Conservation (phyloP, 2,797 vertebrate species). For the Scolopax bukidnonensis region DNA sequence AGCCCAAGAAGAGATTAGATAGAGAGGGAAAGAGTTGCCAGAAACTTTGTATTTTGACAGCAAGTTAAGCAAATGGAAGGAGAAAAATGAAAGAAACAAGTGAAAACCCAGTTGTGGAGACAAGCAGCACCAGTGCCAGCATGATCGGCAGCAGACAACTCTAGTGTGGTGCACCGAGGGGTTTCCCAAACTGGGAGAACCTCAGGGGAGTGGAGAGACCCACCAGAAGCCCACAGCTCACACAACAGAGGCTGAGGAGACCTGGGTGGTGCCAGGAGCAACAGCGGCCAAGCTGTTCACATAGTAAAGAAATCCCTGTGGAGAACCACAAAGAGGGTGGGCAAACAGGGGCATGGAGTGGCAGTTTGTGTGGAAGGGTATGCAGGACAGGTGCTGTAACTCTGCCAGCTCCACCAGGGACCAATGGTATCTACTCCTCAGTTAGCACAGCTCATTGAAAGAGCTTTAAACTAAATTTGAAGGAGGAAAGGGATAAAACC, state of each 20-base stretch:
- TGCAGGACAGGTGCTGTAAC: background rate
- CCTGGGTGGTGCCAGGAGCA: background rate
- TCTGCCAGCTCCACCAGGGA: background rate
- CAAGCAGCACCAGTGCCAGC: background rate
- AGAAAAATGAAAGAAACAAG: background rate
- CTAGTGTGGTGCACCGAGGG: rapidly evolving
- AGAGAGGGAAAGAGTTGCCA: background rate
- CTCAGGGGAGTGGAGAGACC: background rate
- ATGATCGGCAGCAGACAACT: rapidly evolving
- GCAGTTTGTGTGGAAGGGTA: background rate
- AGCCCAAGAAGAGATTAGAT: background rate
- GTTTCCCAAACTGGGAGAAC: rapidly evolving
- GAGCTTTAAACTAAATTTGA: background rate
- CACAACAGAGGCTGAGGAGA: rapidly evolving
- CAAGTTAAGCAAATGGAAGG: background rate
- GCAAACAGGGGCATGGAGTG: rapidly evolving
- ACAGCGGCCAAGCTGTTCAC: rapidly evolving
- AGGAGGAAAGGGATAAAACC: background rate
- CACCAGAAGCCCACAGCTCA: rapidly evolving
- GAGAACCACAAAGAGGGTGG: rapidly evolving
- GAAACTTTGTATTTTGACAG: background rate
- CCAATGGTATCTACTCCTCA: rapidly evolving
- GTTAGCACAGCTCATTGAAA: background rate
- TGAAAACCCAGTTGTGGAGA: rapidly evolving
- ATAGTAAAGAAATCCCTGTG: background rate